A percentile compares a stretch with the other conserved stretches of the same genome.
These are phyloP conservation scores for Drosophila tani DNA, from an alignment of 1,140 invertebrate genomes.

Conservation along the genomic window DNA sequence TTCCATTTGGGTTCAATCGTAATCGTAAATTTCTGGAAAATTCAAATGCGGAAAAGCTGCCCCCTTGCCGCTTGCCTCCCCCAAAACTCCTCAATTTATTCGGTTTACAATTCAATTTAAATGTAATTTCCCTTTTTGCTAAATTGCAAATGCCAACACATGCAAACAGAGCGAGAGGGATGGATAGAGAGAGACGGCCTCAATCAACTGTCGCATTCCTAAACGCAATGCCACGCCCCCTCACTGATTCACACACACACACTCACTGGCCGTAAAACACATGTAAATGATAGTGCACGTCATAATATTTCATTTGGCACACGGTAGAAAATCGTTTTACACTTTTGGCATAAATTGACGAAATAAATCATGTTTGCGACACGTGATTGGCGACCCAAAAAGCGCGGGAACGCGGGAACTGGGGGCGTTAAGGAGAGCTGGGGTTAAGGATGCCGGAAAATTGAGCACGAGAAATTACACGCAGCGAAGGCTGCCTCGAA, in stretches of 20 bases:
- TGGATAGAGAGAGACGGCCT: constrained; percentile 2
- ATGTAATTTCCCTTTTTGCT: constrained; percentile 77
- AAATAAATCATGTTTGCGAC: constrained; percentile 81
- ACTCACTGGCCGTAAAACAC: constrained; percentile 33
- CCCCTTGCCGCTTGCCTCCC: background rate
- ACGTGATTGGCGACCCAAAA: constrained; percentile 60
- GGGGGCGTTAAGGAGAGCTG: background rate
- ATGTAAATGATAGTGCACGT: constrained; percentile 63
- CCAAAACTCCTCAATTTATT: constrained; percentile 39
- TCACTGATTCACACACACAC: constrained; percentile 16
- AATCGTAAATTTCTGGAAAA: constrained; percentile 38
- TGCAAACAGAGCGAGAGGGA: constrained; percentile 16
- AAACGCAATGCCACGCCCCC: constrained; percentile 55
- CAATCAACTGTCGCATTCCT: constrained; percentile 44
- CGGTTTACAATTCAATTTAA: constrained; percentile 79
- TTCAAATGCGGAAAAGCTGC: constrained; percentile 16
- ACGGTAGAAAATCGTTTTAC: constrained; percentile 70
- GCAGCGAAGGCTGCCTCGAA: constrained; percentile 3
- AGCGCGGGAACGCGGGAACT: background rate
- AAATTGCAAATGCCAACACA: constrained; percentile 60
- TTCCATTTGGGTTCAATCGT: constrained; percentile 37
- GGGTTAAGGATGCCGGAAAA: constrained; percentile 36
- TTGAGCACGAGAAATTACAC: constrained; percentile 26
- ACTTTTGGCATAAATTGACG: constrained; percentile 73
- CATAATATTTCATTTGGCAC: constrained; percentile 75